Evolutionary conservation across 2,113 vertebrate species (phyloP).

Genomic region (Megaceryle maxima): DNA sequence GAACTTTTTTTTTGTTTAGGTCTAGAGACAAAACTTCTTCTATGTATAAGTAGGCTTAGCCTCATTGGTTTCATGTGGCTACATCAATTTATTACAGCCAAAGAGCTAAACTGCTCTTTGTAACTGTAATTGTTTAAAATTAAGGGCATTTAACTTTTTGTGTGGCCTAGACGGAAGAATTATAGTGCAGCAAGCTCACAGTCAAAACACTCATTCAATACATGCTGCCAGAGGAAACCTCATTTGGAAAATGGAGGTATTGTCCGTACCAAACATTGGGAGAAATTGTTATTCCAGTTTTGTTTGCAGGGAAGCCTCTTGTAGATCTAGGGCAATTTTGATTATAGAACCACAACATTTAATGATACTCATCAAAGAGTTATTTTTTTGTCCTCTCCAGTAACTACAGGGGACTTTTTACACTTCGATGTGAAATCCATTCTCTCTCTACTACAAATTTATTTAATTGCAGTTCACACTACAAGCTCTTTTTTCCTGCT

Average conservation of each 20-base stretch:
- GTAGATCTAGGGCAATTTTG: not conserved
- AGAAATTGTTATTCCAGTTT: not conserved
- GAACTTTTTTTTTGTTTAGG: not conserved
- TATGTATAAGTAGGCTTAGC: not conserved
- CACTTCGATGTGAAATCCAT: not conserved
- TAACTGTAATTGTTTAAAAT: not conserved
- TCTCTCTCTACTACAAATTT: not conserved
- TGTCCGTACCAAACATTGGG: not conserved
- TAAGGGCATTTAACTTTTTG: not conserved
- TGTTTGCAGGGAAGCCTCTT: not conserved
- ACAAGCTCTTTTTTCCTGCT: not conserved
- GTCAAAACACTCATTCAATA: not conserved
- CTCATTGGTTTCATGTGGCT: not conserved
- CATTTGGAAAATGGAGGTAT: not conserved
- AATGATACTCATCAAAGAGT: not conserved
- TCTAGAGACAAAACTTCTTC: not conserved
- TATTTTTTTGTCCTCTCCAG: not conserved
- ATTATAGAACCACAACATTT: not conserved
- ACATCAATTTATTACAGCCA: not conserved
- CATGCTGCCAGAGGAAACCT: not conserved
- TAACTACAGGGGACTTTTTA: not conserved
- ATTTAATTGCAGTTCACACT: conserved; percentile 18
- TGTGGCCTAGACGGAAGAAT: not conserved
- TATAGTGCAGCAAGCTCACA: not conserved
- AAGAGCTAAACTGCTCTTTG: not conserved